Percentiles rank a stretch among this genome's conserved stretches.
These are phyloP conservation scores for Falco novaeseelandiae DNA, from an alignment of 2,797 vertebrate species.

Conservation along the genomic window DNA sequence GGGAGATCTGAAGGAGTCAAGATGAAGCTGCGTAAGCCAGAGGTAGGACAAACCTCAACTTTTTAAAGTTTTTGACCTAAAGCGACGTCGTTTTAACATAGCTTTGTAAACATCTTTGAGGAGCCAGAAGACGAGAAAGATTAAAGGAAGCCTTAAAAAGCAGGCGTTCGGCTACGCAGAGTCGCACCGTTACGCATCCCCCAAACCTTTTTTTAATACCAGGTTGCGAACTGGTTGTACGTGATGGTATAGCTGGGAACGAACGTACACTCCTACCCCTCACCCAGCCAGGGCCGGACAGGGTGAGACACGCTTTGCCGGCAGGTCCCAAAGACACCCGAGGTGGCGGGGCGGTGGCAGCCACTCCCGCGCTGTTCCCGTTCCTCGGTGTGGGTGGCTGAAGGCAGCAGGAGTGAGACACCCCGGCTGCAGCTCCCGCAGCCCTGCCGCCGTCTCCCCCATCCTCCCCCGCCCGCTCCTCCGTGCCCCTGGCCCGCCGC, in stretches of 20 bases:
- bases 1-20: fast-evolving
- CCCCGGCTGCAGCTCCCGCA: background rate
- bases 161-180: fast-evolving
- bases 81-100: fast-evolving
- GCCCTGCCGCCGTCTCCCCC: fast-evolving
- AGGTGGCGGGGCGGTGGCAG: fast-evolving
- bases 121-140: background rate
- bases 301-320: fast-evolving
- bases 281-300: too few relatives aligned
- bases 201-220: fast-evolving
- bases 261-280: fast-evolving
- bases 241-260: fast-evolving
- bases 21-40: background rate
- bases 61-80: background rate
- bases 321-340: fast-evolving
- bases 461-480: fast-evolving
- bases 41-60: background rate
- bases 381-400: fast-evolving
- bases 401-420: too few relatives aligned
- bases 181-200: fast-evolving
- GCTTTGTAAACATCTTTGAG: background rate
- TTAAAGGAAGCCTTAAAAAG: background rate
- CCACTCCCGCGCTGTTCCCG: fast-evolving
- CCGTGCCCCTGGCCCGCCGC: fast-evolving
- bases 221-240: too few relatives aligned